Conservation (phyloP, 2,113 vertebrate species). For the Sphyrna mokarran region DNA sequence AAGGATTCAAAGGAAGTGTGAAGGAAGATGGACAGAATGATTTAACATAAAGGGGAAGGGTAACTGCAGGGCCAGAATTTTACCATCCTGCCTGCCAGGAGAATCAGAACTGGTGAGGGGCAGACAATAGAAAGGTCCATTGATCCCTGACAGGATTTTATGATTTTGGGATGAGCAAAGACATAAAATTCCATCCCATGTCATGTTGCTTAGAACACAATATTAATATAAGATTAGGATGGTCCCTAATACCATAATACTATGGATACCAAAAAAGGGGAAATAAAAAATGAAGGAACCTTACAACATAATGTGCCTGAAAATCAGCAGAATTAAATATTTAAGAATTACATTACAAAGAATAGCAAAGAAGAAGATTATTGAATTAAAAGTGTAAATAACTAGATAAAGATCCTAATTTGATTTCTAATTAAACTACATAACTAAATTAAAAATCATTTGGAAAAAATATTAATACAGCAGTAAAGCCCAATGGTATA, state of each 20-base stretch:
- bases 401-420: slow-evolving; percentile 28
- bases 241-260: not conserved
- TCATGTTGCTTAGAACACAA: not conserved
- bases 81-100: too few species aligned
- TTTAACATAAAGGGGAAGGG: too few species aligned
- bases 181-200: too few species aligned
- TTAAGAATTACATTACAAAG: not conserved
- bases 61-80: not conserved
- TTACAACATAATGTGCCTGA: not conserved
- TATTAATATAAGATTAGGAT: not conserved
- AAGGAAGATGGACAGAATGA: too few species aligned
- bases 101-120: too few species aligned
- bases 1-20: too few species aligned
- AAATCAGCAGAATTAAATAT: slow-evolving; percentile 2
- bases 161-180: too few species aligned
- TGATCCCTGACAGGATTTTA: too few species aligned
- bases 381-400: slow-evolving; percentile 9
- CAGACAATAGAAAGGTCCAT: too few species aligned
- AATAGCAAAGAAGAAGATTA: not conserved
- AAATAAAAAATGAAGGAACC: not conserved
- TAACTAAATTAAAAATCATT: slow-evolving; percentile 12
- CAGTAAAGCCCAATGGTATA: not conserved
- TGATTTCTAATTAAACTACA: slow-evolving; percentile 5
- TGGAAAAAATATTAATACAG: slow-evolving; percentile 8
- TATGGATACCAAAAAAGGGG: not conserved